These are phyloP conservation scores for Aramus guarauna DNA, from an alignment of 2,113 vertebrate species.

Conservation along the genomic window DNA sequence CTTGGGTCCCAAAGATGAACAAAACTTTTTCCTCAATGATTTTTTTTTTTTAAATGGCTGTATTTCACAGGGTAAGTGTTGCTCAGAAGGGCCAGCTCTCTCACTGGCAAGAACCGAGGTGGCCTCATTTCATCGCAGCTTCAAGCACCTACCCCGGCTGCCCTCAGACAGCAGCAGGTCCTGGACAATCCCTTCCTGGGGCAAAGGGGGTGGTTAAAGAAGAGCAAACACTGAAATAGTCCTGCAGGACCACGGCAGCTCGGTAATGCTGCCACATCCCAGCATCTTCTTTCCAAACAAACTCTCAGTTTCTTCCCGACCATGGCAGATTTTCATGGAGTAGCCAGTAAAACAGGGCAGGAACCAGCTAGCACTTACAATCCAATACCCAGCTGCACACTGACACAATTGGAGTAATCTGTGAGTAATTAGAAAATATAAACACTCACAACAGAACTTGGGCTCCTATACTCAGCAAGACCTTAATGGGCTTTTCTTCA, in stretches of 20 bases:
- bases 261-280: neutral
- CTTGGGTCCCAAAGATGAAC: neutral
- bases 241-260: neutral
- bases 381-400: neutral
- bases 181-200: neutral
- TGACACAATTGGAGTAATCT: slow-evolving; percentile 37
- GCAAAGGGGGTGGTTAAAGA: neutral
- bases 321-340: neutral
- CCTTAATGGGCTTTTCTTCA: slow-evolving; percentile 57
- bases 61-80: neutral
- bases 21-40: neutral
- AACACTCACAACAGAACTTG: slow-evolving; percentile 12
- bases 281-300: neutral
- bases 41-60: neutral
- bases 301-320: neutral
- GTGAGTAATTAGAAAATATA: slow-evolving; percentile 52
- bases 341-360: neutral
- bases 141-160: neutral
- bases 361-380: neutral
- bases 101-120: neutral
- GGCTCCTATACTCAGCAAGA: slow-evolving; percentile 49
- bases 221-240: neutral
- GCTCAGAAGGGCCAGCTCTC: neutral
- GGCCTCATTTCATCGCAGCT: neutral
- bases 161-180: neutral